Base-by-base conservation (phyloP, 2,888 invertebrate species). In the Agapostemon virescens region DNA sequence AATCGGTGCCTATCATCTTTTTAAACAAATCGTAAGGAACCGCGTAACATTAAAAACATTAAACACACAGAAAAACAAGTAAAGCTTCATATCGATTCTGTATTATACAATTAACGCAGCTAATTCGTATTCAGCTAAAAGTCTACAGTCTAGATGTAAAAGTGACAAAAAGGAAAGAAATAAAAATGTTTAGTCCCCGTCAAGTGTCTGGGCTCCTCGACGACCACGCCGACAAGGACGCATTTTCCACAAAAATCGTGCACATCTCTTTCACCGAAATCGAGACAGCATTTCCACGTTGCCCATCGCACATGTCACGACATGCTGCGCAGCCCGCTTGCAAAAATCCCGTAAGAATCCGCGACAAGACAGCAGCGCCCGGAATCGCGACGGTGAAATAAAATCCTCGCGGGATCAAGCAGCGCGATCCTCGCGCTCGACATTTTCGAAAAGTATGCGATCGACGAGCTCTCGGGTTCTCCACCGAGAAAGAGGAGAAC, bases 361-460 rank as follows among this genome's bases (percentile, higher is more conserved):
- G 55, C 55, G 26, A 55, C 55, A 55, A 55, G 26, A 30, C 49
- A 49, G 49, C 49, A 11, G 49, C 55, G 55, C 17, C 42, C n/a
- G 42, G 40, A 58, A 58, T 40, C 40, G 33, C 30, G 7, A 26
- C 26, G 30, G 17, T 23, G 63, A 63, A 36, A 36, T 17, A 40
- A 45, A 33, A 67, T 26, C 63, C 23, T 63, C 9, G 7, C 63
- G 23, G 36, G 11, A 20, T 17, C 64, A 45, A 11, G 17, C 49
- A 3, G 11, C n/a, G 49, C 49, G 55, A 36, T 42, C 30, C 6
- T 42, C 52, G n/a, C 20, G 38, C n/a, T 3, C 42, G 58, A 69
- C 55, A 58, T 45, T 64, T 58, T 58, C 20, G 30, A 70, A 64
- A 63, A 15, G 68, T 23, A 38, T n/a, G 64, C 63, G 67, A 79